Conservation (phyloP, 2,888 invertebrate species). For the Hemaris fuciformis region DNA sequence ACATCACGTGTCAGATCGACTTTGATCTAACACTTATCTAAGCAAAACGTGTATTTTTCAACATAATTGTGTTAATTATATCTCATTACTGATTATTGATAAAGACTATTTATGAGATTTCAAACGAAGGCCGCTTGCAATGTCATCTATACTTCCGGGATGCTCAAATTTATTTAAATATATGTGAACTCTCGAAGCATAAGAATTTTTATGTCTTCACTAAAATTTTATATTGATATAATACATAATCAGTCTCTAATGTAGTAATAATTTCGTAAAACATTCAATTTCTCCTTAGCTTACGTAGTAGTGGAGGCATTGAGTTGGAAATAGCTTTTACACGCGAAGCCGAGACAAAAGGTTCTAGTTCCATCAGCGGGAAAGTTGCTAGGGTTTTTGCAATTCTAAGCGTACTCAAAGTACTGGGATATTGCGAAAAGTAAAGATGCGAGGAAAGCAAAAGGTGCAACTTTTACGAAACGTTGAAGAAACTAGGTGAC, state of each 20-base stretch:
- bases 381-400: background rate
- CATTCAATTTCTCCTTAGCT: too few relatives aligned
- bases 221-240: too few relatives aligned
- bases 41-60: slow-evolving; percentile 10
- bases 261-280: too few relatives aligned
- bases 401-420: background rate
- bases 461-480: background rate
- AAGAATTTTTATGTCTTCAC: too few relatives aligned
- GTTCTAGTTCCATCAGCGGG: background rate
- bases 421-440: background rate
- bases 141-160: background rate
- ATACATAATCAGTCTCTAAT: too few relatives aligned
- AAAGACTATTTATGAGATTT: slow-evolving; percentile 6
- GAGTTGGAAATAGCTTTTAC: background rate
- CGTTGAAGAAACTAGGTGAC: background rate
- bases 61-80: slow-evolving; percentile 9
- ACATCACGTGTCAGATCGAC: slow-evolving; percentile 34
- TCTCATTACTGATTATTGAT: slow-evolving; percentile 3
- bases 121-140: background rate
- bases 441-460: background rate
- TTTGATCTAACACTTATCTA: slow-evolving; percentile 37
- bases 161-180: background rate
- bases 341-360: background rate
- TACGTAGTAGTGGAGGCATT: background rate
- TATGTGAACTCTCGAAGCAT: background rate